Percentiles rank a stretch among this genome's conserved stretches.
These are phyloP conservation scores for Mnemiopsis leidyi DNA, from an alignment of 37 sponge, comb jelly and placozoan species.

Conservation along the genomic window DNA sequence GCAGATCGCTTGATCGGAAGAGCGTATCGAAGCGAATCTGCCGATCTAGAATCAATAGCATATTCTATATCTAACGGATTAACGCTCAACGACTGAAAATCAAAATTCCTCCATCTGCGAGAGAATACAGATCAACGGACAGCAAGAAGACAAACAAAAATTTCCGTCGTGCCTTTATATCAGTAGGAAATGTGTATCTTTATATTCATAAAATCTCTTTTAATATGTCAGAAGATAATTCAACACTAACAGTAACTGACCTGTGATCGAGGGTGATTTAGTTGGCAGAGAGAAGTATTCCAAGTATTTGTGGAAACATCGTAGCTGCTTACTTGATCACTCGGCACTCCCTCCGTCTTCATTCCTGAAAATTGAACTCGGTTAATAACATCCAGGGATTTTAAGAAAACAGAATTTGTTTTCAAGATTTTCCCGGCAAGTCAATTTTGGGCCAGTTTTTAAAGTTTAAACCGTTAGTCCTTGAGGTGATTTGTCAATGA, in stretches of 20 bases:
- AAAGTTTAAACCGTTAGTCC: background rate
- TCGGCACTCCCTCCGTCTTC: slow-evolving; percentile 4
- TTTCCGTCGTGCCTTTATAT: too few species aligned
- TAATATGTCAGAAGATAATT: too few species aligned
- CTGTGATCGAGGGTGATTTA: background rate
- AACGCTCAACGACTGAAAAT: too few species aligned
- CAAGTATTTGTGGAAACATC: background rate
- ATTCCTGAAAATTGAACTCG: background rate
- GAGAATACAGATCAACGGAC: too few species aligned
- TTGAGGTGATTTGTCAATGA: background rate
- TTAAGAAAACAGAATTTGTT: background rate
- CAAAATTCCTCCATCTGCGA: too few species aligned
- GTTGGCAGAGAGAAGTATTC: background rate
- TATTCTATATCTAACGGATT: too few species aligned
- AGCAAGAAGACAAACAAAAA: too few species aligned
- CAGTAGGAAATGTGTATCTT: too few species aligned
- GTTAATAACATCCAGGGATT: too few species aligned
- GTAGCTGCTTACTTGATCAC: background rate
- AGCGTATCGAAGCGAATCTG: background rate
- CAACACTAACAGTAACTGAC: too few species aligned
- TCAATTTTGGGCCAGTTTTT: background rate
- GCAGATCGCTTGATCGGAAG: background rate
- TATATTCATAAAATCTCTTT: too few species aligned
- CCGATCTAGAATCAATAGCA: background rate
- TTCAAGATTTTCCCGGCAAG: background rate